Percentiles rank a stretch among this genome's conserved stretches.
Conservation (phyloP, 2,797 vertebrate genomes). For the Clarias pachynema region DNA sequence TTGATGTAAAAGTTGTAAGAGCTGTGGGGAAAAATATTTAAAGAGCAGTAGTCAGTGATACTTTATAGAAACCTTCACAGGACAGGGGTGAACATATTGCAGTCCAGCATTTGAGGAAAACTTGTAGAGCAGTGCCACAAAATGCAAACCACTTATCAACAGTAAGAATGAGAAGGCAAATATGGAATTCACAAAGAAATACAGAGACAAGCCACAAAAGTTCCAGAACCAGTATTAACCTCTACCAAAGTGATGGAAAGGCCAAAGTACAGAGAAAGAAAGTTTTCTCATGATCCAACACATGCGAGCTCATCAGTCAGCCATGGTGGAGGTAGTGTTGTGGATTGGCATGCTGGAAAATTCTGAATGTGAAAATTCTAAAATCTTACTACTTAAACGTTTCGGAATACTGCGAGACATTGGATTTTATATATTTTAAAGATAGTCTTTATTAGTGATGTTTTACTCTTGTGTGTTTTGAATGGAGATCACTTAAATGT, state of each 20-base stretch:
- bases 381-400: too few species aligned
- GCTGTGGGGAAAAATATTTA: not conserved
- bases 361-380: too few species aligned
- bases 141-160: not conserved
- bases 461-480: not conserved
- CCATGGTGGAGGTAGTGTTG: not conserved
- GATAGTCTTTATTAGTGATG: not conserved
- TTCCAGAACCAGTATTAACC: not conserved
- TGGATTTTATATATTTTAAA: not conserved
- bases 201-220: not conserved
- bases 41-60: not conserved
- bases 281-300: not conserved
- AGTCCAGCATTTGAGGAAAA: not conserved
- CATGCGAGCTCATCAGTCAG: not conserved
- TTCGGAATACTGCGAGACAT: too few species aligned
- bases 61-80: not conserved
- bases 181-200: not conserved
- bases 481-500: too few species aligned
- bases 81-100: not conserved
- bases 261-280: not conserved
- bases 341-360: not conserved
- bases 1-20: too few species aligned
- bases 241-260: not conserved
- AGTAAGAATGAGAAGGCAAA: not conserved
- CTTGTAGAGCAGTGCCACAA: not conserved